Evolutionary conservation across 1,140 invertebrate genomes (phyloP).

Genomic region (Oedothorax gibbosus): DNA sequence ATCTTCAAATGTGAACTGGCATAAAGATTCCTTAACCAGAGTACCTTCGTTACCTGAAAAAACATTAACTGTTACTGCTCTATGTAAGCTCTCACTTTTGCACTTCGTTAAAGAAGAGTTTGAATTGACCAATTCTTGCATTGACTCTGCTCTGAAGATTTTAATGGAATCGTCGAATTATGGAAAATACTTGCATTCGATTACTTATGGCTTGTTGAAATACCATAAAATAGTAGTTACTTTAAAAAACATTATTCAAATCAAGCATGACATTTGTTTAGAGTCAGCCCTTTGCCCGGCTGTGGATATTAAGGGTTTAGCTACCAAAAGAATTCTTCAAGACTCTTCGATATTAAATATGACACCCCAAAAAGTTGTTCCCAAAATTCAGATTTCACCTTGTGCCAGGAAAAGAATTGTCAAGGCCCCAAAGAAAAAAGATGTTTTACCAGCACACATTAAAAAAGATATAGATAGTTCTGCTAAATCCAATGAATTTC

Average conservation of each 20-base stretch:
- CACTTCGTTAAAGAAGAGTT: conserved; percentile 10
- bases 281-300: conserved; percentile 31
- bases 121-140: background rate
- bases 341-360: background rate
- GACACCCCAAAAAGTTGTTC: background rate
- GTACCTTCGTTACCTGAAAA: conserved; percentile 12
- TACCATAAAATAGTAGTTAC: conserved; percentile 18
- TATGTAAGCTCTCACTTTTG: background rate
- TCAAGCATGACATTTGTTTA: background rate
- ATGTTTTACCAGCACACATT: conserved; percentile 7
- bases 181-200: conserved; percentile 16
- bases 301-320: background rate
- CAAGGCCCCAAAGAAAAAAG: conserved; percentile 32
- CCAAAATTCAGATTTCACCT: background rate
- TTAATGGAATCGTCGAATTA: background rate
- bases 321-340: background rate
- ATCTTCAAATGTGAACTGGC: background rate
- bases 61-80: background rate
- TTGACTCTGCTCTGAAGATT: background rate
- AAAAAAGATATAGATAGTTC: conserved; percentile 2
- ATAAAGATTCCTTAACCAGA: background rate
- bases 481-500: background rate
- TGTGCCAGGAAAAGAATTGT: background rate
- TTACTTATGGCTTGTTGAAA: conserved; percentile 19
- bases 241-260: conserved; percentile 4